Base-by-base conservation (phyloP, 2,888 invertebrate genomes). In the Orthonychiurus folsomi region DNA sequence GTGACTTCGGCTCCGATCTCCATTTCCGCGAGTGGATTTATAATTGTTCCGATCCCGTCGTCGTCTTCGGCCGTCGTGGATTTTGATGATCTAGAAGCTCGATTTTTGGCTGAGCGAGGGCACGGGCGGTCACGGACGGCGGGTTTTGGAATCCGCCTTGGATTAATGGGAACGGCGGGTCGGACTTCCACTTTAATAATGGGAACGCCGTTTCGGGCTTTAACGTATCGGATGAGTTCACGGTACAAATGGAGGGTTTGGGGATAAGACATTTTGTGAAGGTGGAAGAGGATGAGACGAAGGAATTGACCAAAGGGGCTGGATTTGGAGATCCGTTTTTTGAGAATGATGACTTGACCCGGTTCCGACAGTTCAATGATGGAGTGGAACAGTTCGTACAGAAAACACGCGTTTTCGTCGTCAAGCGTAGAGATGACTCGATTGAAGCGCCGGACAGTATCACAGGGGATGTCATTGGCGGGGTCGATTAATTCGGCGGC, bases 291-390 rank as follows among this genome's bases (percentile, higher is more conserved):
- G 0, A 69, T 67, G 52, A 66, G 57, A 50, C 69, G 57, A 5
- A 71, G 58, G 50, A 69, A 71, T 60, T 69, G 68, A 23, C 69
- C 69, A 50, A 69, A 66, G 1, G 69, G 69, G 27, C 67, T 66
- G 24, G 63, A 66, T 61, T 69, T 69, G 23, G 64, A 63, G 20
- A 71, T 65, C 21, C 66, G 60, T 54, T 71, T 71, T 23, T 65
- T 60, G 18, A 71, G 28, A 37, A 71, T 64, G 23, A 66, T 61
- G 18, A 65, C 66, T 28, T 66, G 65, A 1, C 55, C 26, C 12
- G 27, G 23, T 3, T 64, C 64, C 25, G 66, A 65, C 21, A 69
- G 61, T 20, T 68, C 67, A 28, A 71, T 66, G 1, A 67, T 56
- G 20, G 69, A 68, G 47, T 69, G 65, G 12, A 66, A 64, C 20